Conservation (phyloP, 2,113 vertebrate genomes). For the Hoplias malabaricus region DNA sequence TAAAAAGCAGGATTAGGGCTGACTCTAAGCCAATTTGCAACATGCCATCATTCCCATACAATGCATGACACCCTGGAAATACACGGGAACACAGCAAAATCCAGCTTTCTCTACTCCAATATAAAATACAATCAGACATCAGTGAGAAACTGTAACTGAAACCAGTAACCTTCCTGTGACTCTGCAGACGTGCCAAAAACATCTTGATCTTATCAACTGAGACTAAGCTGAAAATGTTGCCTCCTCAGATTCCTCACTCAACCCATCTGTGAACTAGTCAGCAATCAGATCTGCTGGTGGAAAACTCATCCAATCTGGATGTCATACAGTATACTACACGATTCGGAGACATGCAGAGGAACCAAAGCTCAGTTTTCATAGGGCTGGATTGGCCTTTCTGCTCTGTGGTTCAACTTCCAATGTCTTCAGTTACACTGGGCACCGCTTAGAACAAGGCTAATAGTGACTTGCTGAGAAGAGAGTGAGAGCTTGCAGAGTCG, state of each 20-base stretch:
- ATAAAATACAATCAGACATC: neutral
- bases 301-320: neutral
- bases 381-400: slow-evolving; percentile 4
- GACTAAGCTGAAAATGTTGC: neutral
- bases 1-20: neutral
- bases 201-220: too few species aligned
- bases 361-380: neutral
- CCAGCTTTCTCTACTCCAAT: neutral
- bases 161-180: neutral
- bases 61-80: neutral
- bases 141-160: neutral
- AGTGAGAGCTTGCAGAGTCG: slow-evolving; percentile 11
- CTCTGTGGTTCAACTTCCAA: slow-evolving; percentile 11
- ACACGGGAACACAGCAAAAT: neutral
- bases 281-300: neutral
- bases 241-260: neutral
- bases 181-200: neutral
- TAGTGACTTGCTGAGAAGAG: neutral
- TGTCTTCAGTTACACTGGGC: slow-evolving; percentile 9
- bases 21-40: neutral
- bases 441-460: slow-evolving; percentile 6
- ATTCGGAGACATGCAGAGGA: neutral
- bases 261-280: neutral
- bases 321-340: neutral
- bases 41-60: neutral